These are phyloP conservation scores for Carcharodon carcharias DNA, from an alignment of 2,797 vertebrate species.

Conservation along the genomic window DNA sequence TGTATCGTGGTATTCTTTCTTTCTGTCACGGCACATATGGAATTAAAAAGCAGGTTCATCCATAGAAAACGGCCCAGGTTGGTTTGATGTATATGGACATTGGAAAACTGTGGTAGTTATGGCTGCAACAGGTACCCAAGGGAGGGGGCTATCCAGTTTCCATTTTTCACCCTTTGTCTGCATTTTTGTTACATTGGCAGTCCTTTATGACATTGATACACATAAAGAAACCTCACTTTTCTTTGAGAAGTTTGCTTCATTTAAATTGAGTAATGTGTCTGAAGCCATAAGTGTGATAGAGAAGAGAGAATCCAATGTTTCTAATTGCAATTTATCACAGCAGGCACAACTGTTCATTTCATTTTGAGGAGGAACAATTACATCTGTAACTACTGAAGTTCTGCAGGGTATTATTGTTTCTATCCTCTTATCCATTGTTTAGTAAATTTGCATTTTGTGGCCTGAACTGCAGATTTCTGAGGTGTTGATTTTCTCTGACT, in stretches of 20 bases:
- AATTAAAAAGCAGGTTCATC: not conserved
- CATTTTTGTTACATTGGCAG: not conserved
- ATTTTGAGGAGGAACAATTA: not conserved
- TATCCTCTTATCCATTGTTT: not conserved
- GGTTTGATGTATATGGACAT: not conserved
- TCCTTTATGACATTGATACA: not conserved
- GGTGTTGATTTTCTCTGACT: not conserved
- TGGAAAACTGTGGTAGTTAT: not conserved
- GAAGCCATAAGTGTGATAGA: not conserved
- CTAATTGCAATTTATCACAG: not conserved
- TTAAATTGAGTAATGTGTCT: not conserved
- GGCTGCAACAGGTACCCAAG: not conserved
- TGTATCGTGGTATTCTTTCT: not conserved
- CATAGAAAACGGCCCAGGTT: not conserved
- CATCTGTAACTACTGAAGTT: not conserved
- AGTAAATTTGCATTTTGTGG: not conserved
- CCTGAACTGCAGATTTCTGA: not conserved
- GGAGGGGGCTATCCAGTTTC: not conserved
- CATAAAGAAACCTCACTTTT: not conserved
- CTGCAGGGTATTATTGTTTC: not conserved
- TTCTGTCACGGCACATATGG: not conserved
- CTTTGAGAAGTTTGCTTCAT: not conserved
- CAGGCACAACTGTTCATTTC: not conserved
- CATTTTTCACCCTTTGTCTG: not conserved
- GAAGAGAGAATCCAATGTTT: not conserved